Percentiles rank a stretch among this genome's conserved stretches.
phyloP scores from a whole-genome alignment of 2,113 vertebrate genomes.

The Paratilapia polleni region DNA sequence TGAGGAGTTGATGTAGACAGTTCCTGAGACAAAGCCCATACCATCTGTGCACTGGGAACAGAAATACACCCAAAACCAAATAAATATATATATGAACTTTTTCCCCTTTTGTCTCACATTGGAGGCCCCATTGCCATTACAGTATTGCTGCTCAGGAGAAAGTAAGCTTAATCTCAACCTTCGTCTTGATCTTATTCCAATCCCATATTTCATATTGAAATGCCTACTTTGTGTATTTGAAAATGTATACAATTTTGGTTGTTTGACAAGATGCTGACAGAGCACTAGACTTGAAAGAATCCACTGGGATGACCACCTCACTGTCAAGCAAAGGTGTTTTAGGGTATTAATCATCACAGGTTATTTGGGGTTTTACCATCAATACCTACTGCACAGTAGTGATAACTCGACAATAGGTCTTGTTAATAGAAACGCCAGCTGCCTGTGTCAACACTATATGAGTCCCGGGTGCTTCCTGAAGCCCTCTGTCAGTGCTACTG shows the following conservation, averaged over 20 bases:
- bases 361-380: neutral
- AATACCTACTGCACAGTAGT: neutral
- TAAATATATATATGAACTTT: neutral
- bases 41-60: neutral
- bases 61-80: neutral
- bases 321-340: neutral
- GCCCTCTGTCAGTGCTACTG: slow-evolving; percentile 42
- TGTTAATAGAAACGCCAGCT: neutral
- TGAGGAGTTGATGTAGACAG: neutral
- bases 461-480: slow-evolving; percentile 2
- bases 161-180: neutral
- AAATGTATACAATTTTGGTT: neutral
- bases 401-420: neutral
- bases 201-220: neutral
- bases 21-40: neutral
- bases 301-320: neutral
- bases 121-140: neutral
- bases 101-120: no score
- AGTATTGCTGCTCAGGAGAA: neutral
- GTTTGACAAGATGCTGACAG: slow-evolving; percentile 3
- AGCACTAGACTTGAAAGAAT: neutral
- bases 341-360: neutral
- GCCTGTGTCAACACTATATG: neutral
- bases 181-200: neutral
- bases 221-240: neutral